Conservation (phyloP, 1,140 invertebrate genomes). For the Leguminivora glycinivorella region DNA sequence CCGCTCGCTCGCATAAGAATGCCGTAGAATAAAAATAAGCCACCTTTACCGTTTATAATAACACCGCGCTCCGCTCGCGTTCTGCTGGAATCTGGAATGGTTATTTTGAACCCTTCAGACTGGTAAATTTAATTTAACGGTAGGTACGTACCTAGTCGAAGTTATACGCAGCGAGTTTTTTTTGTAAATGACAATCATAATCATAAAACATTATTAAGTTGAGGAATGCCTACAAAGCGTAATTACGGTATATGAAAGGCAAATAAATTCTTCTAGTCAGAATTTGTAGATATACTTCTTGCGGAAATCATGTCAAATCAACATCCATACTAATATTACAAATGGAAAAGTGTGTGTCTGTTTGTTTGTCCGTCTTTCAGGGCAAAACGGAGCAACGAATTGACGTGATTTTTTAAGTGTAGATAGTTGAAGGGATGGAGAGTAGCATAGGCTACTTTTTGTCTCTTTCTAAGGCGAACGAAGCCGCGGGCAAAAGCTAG, state of each 20-base stretch:
- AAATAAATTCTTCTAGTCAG: no score
- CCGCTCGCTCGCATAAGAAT: background rate
- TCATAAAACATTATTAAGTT: background rate
- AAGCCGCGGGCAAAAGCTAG: no score
- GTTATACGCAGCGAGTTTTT: background rate
- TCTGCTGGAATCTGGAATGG: slow-evolving; percentile 6
- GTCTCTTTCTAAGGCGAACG: no score
- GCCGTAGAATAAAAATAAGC: slow-evolving; percentile 17
- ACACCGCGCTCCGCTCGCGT: background rate
- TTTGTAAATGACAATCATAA: background rate
- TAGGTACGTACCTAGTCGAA: slow-evolving; percentile 5
- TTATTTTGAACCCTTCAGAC: background rate
- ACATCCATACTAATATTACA: no score
- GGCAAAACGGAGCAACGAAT: no score
- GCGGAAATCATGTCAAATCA: no score
- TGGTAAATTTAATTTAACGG: background rate
- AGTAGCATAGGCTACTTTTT: no score
- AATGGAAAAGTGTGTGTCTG: no score
- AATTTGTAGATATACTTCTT: no score
- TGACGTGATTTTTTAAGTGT: no score
- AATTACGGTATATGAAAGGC: background rate
- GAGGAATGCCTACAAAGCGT: background rate
- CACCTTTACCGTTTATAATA: slow-evolving; percentile 14
- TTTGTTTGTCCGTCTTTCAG: no score
- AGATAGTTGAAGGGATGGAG: no score